phyloP scores from a whole-genome alignment of 2,113 vertebrate genomes.

The Salvelinus fontinalis region DNA sequence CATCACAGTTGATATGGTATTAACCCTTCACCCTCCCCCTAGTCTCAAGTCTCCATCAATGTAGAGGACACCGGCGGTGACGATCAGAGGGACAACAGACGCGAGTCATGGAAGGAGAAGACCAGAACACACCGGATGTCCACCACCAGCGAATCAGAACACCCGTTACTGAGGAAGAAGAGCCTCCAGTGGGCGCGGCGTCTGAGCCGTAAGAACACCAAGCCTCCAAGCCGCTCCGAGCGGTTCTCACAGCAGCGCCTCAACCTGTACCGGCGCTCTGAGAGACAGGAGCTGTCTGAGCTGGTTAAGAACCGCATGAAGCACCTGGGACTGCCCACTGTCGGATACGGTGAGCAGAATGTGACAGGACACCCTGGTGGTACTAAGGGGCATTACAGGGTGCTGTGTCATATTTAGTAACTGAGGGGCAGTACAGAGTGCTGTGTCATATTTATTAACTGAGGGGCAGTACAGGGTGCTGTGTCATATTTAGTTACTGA shows the following conservation, averaged over 20 bases:
- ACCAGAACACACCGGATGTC: constrained; percentile 77
- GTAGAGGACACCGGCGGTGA: constrained; percentile 79
- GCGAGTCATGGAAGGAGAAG: constrained; percentile 82
- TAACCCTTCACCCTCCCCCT: neutral
- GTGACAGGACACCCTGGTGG: neutral
- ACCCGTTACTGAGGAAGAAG: constrained; percentile 89
- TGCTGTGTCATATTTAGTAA: no score
- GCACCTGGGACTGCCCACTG: constrained; percentile 88
- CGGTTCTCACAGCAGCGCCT: constrained; percentile 88
- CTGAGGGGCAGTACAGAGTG: no score
- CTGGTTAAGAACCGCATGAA: constrained; percentile 97
- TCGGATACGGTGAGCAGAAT: constrained; percentile 87
- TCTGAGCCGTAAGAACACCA: constrained; percentile 84
- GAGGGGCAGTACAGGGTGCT: no score
- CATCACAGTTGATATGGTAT: no score
- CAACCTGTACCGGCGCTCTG: constrained; percentile 84
- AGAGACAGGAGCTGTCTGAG: constrained; percentile 95
- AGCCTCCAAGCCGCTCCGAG: constrained; percentile 78
- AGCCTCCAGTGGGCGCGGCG: constrained; percentile 96
- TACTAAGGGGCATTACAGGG: no score
- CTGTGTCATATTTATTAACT: no score
- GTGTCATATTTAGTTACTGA: no score
- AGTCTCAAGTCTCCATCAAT: constrained; percentile 95
- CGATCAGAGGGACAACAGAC: constrained; percentile 81
- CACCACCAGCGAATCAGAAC: constrained; percentile 82